Base-by-base conservation (phyloP, 2,888 invertebrate species). In the Sarcophaga variegata region DNA sequence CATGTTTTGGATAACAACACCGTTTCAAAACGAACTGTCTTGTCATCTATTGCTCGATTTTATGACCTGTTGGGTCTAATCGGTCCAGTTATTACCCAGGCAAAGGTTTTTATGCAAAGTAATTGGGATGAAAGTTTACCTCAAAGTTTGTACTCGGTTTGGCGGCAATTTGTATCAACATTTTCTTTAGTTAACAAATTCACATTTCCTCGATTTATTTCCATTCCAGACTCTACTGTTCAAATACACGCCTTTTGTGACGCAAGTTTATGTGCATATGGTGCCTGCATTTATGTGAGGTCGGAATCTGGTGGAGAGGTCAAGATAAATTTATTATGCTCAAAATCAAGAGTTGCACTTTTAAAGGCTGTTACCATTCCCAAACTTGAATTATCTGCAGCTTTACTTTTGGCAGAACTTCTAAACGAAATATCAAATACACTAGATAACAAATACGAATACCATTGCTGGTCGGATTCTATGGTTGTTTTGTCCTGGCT, bases 241-340 rank as follows among this genome's bases (percentile, higher is more conserved):
- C 63, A 85, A 59, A 67, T 84, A 27, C 86, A 88, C 22, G 88
- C 71, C 2, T 87, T 88, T 87, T 88, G 85, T 6, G 86, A 88
- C 49, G 84, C 83, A 1, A 87, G 87, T 64, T 12, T 76, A 11
- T 45, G 22, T 10, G 87, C 85, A 3, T 83, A 81, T 59, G 83
- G 85, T 63, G 71, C 72, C 3, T 83, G 85, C 45, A 71, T 85
- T 4, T 88, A 88, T 25, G 70, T 78, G 1, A 72, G 66, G 1
- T 69, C 87, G 0, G 20, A 74, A 10, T 12, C 8, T 2, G 25
- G 27, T 20, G 11, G 20, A 20, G 20, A 20, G 20, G 20, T 20
- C 20, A 20, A 20, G 3, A 12, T 37, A 5, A 86, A 14, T n/a
- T 64, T 88, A 4, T 64, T 88, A 10, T 86, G 78, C 12, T 81